Conservation (phyloP, 2,113 vertebrate genomes). For the Corynorhinus townsendii region DNA sequence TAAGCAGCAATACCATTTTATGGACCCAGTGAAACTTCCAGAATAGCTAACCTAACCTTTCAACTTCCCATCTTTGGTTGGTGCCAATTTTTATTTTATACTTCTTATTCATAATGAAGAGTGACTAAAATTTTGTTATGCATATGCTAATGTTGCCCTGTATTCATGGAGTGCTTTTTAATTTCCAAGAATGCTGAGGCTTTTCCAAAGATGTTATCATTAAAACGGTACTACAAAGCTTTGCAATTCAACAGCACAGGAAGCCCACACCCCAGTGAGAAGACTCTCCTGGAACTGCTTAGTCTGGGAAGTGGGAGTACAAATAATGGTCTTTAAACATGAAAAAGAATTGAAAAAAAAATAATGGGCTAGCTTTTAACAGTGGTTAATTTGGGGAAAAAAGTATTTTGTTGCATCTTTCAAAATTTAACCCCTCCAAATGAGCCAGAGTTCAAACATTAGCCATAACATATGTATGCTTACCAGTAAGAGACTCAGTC, state of each 20-base stretch:
- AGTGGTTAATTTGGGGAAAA: background rate
- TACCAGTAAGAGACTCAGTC: background rate
- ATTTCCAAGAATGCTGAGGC: conserved; percentile 32
- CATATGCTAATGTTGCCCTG: background rate
- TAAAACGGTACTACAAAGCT: background rate
- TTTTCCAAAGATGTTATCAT: background rate
- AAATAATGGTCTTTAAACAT: background rate
- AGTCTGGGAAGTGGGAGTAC: background rate
- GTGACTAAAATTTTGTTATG: conserved; percentile 16
- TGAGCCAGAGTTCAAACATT: background rate
- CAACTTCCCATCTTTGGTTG: background rate
- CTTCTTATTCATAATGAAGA: background rate
- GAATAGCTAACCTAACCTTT: background rate
- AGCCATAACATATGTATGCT: background rate
- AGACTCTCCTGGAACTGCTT: background rate
- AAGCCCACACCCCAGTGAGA: background rate
- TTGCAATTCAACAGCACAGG: background rate
- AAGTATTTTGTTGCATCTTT: background rate
- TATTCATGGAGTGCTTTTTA: conserved; percentile 7
- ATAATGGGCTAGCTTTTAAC: background rate
- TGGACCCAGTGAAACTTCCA: background rate
- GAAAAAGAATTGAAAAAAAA: background rate
- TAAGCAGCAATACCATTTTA: background rate
- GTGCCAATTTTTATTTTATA: conserved; percentile 10
- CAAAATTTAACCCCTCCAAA: conserved; percentile 1